Percentiles rank a stretch among this genome's conserved stretches.
Conservation (phyloP, 2,113 vertebrate species). For the cat (Felis catus) region DNA sequence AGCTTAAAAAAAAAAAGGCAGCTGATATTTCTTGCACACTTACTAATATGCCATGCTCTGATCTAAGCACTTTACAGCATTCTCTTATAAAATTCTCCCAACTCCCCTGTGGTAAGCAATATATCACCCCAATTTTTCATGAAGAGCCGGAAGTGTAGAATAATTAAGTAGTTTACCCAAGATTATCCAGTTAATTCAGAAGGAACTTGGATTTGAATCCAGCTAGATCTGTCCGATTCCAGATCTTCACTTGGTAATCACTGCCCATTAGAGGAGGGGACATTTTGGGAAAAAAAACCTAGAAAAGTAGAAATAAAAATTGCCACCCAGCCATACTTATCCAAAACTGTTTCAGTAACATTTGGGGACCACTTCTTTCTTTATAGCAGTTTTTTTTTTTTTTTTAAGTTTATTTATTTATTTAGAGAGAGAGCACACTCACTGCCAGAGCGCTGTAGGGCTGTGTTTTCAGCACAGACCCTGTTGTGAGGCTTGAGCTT, state of each 20-base stretch:
- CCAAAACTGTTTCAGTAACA: neutral
- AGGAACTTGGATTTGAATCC: slow-evolving; percentile 35
- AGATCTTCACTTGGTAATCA: neutral
- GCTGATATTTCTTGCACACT: neutral
- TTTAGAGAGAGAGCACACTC: too few species aligned
- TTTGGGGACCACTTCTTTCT: neutral
- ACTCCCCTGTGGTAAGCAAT: neutral
- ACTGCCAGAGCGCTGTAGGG: too few species aligned
- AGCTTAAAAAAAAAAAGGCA: neutral
- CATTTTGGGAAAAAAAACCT: neutral
- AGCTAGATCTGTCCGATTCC: neutral
- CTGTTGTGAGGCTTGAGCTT: too few species aligned
- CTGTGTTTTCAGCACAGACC: too few species aligned
- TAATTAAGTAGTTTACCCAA: neutral
- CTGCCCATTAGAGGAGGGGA: neutral
- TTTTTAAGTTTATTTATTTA: too few species aligned
- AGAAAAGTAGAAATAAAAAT: neutral
- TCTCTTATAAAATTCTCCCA: neutral
- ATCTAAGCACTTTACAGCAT: neutral
- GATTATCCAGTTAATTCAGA: neutral
- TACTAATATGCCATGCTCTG: neutral
- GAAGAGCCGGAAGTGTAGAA: slow-evolving; percentile 18
- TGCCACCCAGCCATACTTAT: neutral
- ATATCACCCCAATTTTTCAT: neutral
- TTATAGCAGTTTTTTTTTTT: neutral